A percentile compares a stretch with the other conserved stretches of the same genome.
These are phyloP conservation scores for Sylvia atricapilla DNA, from an alignment of 2,113 vertebrate genomes.

Conservation along the genomic window DNA sequence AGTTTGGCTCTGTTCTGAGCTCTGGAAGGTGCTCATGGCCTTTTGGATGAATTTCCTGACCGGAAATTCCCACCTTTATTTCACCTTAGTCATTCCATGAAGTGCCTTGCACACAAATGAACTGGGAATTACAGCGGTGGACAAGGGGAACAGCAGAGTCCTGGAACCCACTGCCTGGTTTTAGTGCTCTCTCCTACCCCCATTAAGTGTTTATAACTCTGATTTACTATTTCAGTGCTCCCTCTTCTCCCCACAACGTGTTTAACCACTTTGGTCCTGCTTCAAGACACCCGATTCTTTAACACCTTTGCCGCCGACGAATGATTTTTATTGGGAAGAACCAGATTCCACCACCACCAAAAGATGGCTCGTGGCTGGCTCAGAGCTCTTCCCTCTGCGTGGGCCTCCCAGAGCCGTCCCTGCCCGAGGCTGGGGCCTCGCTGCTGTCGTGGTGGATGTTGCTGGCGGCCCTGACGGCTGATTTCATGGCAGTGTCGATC, in stretches of 20 bases:
- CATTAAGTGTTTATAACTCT: neutral
- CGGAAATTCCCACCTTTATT: neutral
- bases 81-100: neutral
- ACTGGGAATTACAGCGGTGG: neutral
- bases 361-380: fast-evolving
- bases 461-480: slow-evolving; percentile 74
- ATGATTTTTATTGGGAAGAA: neutral
- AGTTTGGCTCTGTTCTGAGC: neutral
- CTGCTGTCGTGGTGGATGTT: slow-evolving; percentile 60
- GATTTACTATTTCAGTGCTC: neutral
- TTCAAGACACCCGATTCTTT: too few species aligned
- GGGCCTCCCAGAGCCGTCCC: fast-evolving
- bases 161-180: neutral
- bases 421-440: fast-evolving
- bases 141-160: neutral
- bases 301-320: fast-evolving
- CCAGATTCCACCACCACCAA: fast-evolving
- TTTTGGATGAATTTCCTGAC: neutral
- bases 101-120: neutral
- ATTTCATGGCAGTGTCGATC: slow-evolving; percentile 84
- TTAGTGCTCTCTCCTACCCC: neutral
- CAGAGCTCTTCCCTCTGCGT: neutral
- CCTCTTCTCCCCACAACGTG: fast-evolving
- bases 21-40: neutral
- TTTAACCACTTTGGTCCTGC: neutral